Conservation (phyloP, 2,888 invertebrate species). For the Seladonia tumulorum region DNA sequence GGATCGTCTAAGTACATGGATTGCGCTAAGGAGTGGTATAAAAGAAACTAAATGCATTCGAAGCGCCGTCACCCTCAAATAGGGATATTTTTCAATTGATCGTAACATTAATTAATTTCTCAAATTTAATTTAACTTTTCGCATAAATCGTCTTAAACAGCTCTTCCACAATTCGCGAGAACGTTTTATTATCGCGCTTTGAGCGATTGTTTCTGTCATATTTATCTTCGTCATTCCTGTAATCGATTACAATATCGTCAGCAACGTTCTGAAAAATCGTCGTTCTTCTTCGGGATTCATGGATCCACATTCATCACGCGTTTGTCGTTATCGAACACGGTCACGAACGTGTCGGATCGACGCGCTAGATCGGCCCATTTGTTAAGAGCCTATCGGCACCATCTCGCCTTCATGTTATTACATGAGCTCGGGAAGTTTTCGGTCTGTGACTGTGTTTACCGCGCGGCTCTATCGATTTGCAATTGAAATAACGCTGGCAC, state of each 20-base stretch:
- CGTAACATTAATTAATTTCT: too few relatives aligned
- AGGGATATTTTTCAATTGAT: too few relatives aligned
- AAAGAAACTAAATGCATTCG: too few relatives aligned
- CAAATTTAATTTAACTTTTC: too few relatives aligned
- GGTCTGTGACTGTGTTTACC: conserved; percentile 32
- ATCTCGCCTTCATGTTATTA: conserved; percentile 41
- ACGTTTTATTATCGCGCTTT: neutral
- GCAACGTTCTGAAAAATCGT: neutral
- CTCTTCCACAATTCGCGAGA: neutral
- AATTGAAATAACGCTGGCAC: conserved; percentile 61
- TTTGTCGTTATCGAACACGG: conserved; percentile 5
- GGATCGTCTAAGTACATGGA: too few relatives aligned
- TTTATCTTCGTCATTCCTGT: neutral
- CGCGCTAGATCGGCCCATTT: neutral
- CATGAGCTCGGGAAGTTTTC: conserved; percentile 19
- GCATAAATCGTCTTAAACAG: too few relatives aligned
- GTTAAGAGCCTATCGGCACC: conserved; percentile 15
- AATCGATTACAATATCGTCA: neutral
- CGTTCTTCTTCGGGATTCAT: neutral
- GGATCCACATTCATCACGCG: neutral
- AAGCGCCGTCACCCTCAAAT: too few relatives aligned
- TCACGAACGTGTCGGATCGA: neutral
- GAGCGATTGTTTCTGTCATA: too few relatives aligned
- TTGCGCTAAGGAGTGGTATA: too few relatives aligned
- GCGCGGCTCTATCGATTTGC: conserved; percentile 60